Percentiles rank a stretch among this genome's conserved stretches.
These are phyloP conservation scores for Mycalesis mineus DNA, from an alignment of 2,888 invertebrate species.

Conservation along the genomic window DNA sequence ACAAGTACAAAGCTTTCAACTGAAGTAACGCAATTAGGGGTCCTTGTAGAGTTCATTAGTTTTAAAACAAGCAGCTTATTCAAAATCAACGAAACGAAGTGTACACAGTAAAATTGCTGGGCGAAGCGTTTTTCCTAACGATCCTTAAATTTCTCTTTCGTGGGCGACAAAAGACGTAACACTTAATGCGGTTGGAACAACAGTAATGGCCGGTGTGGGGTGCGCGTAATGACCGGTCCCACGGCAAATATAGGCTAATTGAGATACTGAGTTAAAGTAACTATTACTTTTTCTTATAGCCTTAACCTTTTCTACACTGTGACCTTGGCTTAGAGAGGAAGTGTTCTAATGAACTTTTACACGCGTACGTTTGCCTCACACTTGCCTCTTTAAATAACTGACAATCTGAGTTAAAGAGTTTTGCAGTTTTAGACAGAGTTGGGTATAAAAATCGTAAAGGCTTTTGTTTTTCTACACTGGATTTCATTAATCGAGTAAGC, in stretches of 20 bases:
- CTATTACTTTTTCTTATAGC: background rate
- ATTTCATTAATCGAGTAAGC: no score
- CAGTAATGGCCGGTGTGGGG: conserved; percentile 20
- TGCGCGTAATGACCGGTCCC: conserved; percentile 21
- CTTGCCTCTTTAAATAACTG: no score
- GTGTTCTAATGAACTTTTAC: no score
- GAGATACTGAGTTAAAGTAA: conserved; percentile 15
- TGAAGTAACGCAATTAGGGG: no score
- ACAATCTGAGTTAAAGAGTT: no score
- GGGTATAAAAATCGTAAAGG: no score
- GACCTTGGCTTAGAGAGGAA: background rate
- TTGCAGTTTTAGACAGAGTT: no score
- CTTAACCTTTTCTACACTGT: background rate
- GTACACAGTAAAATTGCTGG: background rate
- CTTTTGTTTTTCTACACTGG: no score
- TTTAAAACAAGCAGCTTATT: background rate
- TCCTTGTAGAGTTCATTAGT: no score
- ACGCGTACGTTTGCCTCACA: no score
- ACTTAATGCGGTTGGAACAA: conserved; percentile 21
- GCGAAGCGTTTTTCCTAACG: background rate
- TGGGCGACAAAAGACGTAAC: conserved; percentile 15
- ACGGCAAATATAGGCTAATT: conserved; percentile 25
- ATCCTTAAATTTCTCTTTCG: background rate
- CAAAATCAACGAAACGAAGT: background rate
- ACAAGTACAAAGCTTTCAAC: no score